Conservation (phyloP, 92 coral and sea anemone species). For the Muricea muricata region DNA sequence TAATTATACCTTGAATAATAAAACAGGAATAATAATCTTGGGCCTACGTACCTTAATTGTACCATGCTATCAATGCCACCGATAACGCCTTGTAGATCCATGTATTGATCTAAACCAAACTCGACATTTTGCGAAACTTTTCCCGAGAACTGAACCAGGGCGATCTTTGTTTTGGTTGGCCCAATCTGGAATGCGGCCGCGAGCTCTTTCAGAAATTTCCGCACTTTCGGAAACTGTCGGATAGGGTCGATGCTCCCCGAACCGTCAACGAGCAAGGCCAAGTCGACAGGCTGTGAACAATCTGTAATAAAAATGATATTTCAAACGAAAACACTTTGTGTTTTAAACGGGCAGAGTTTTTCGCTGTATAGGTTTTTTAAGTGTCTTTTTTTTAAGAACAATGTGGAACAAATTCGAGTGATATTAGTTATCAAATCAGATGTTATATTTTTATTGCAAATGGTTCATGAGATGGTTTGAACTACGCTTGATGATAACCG, state of each 20-base stretch:
- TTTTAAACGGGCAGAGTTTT: not conserved
- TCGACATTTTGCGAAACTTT: not conserved
- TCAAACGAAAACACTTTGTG: too few relatives aligned
- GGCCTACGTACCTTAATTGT: conserved; percentile 31
- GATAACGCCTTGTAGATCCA: not conserved
- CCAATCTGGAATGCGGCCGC: conserved; percentile 20
- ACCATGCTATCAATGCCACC: conserved; percentile 14
- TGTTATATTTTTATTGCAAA: too few relatives aligned
- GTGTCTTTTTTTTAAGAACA: too few relatives aligned
- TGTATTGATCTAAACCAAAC: conserved; percentile 2
- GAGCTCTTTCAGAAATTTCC: conserved; percentile 20
- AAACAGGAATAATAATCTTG: too few relatives aligned
- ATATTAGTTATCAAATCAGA: too few relatives aligned
- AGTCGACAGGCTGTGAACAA: conserved; percentile 1
- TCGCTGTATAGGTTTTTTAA: too few relatives aligned
- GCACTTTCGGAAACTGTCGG: conserved; percentile 35
- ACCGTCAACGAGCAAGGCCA: conserved; percentile 28
- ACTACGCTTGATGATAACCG: too few relatives aligned
- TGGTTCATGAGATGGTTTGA: too few relatives aligned
- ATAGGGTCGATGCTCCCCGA: conserved; percentile 37
- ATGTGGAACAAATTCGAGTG: too few relatives aligned
- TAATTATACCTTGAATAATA: too few relatives aligned
- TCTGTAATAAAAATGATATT: not conserved
- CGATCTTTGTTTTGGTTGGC: not conserved
- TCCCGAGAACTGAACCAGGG: conserved; percentile 30